Evolutionary conservation across 2,113 vertebrate species (phyloP).

Genomic region (Labeo catla): DNA sequence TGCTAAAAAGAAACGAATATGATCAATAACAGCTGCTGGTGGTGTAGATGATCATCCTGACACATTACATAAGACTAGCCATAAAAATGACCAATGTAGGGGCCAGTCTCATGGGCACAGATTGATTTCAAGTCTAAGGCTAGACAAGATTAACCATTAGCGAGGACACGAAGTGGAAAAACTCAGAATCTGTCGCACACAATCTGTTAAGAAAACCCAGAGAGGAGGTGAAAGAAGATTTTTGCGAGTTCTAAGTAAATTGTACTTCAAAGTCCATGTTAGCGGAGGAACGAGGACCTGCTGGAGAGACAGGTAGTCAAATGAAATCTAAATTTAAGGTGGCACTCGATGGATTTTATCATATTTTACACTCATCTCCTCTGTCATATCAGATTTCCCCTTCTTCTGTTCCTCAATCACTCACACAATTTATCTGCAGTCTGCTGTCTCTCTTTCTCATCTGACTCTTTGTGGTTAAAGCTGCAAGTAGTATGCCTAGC

Average conservation of each 20-base stretch:
- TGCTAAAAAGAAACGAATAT: constrained; percentile 21
- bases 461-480: neutral
- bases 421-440: neutral
- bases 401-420: constrained; percentile 51
- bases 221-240: neutral
- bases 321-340: constrained; percentile 34
- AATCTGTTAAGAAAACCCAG: neutral
- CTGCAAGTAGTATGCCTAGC: neutral
- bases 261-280: neutral
- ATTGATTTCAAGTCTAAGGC: constrained; percentile 26
- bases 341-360: constrained; percentile 37
- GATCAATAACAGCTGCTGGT: constrained; percentile 32
- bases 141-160: constrained; percentile 22
- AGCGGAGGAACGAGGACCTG: neutral
- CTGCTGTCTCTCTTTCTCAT: neutral
- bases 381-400: constrained; percentile 51
- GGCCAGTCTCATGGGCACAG: neutral
- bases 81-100: constrained; percentile 29
- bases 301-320: constrained; percentile 28
- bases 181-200: neutral
- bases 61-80: constrained; percentile 18
- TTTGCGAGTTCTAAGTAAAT: neutral
- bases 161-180: neutral
- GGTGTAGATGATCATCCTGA: constrained; percentile 23
- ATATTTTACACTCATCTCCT: constrained; percentile 60